Conservation (phyloP, 2,113 vertebrate species). For the Delphinapterus leucas region DNA sequence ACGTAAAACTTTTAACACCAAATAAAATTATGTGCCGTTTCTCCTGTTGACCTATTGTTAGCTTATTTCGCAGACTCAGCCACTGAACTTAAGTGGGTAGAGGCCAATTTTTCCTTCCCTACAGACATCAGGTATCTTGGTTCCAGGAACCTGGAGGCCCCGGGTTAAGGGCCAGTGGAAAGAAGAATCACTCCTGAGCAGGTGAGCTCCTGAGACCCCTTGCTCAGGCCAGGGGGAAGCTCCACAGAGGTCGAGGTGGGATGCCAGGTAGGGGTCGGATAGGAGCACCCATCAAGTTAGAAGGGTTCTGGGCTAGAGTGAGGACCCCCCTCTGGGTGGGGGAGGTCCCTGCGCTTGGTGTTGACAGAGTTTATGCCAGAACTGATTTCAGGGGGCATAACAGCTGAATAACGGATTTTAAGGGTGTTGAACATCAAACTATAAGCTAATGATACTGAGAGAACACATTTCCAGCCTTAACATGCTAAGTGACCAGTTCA, state of each 20-base stretch:
- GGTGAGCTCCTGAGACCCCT: too few relatives aligned
- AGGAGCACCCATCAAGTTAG: background rate
- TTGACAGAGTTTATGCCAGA: background rate
- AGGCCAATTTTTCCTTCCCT: background rate
- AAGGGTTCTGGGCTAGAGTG: background rate
- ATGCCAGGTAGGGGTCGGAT: fast-evolving
- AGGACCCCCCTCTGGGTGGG: too few relatives aligned
- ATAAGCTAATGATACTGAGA: background rate
- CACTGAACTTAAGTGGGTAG: background rate
- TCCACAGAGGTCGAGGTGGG: background rate
- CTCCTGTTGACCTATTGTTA: background rate
- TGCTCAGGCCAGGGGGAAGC: background rate
- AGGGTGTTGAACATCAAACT: background rate
- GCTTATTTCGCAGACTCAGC: background rate
- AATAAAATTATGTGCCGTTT: background rate
- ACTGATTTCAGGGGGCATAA: background rate
- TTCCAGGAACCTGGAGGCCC: background rate
- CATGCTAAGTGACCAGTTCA: background rate
- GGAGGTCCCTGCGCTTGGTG: background rate
- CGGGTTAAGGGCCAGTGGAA: too few relatives aligned
- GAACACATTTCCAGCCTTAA: background rate
- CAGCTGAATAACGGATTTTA: background rate
- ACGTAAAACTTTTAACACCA: background rate
- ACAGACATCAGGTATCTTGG: background rate
- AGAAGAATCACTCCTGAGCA: background rate